Conservation (phyloP, 2,113 vertebrate genomes). For the Tragelaphus buxtoni region DNA sequence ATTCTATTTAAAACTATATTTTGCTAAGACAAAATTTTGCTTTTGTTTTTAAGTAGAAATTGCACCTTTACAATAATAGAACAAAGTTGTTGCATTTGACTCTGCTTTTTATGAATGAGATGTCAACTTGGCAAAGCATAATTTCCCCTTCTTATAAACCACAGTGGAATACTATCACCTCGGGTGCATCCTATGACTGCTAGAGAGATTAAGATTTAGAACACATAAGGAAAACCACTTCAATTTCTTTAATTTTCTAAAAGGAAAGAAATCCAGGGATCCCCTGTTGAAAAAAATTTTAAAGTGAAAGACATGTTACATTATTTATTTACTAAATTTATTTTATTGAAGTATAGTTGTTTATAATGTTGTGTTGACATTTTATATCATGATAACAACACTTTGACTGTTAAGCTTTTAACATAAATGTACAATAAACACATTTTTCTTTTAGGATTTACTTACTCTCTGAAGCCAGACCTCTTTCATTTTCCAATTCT, state of each 20-base stretch:
- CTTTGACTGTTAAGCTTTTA: background rate
- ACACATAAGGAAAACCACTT: background rate
- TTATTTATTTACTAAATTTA: background rate
- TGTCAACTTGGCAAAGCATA: background rate
- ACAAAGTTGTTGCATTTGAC: background rate
- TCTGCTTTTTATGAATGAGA: conserved; percentile 46
- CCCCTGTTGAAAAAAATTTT: background rate
- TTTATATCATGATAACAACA: background rate
- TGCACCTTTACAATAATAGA: background rate
- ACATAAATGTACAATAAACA: background rate
- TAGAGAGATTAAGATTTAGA: background rate
- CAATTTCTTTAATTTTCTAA: background rate
- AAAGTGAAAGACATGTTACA: background rate
- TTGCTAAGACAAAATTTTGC: background rate
- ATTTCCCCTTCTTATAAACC: conserved; percentile 27
- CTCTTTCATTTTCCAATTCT: background rate
- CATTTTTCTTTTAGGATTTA: conserved; percentile 6
- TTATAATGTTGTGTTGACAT: background rate
- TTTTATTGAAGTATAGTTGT: background rate
- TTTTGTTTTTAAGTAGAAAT: background rate
- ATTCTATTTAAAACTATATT: background rate
- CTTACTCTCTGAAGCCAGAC: conserved; percentile 28
- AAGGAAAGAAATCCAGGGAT: background rate
- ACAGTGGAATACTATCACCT: conserved; percentile 14
- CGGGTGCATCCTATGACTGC: background rate